Percentiles rank a stretch among this genome's conserved stretches.
These are phyloP conservation scores for Saxidomus purpurata DNA, from an alignment of 1,140 invertebrate species.

Conservation along the genomic window DNA sequence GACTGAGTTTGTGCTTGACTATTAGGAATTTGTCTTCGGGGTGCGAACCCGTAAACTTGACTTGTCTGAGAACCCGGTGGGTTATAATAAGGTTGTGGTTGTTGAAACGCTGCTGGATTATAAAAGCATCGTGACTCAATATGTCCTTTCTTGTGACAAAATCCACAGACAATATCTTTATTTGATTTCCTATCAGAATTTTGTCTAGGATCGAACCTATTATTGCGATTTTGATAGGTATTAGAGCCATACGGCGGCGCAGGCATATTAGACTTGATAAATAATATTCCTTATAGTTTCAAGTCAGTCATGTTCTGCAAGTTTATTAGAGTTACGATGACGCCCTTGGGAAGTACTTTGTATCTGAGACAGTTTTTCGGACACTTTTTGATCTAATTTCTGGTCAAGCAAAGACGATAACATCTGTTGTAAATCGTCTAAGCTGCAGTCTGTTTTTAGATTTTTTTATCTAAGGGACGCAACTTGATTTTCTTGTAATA, in stretches of 20 bases:
- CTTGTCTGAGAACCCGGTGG: no score
- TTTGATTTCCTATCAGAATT: not conserved
- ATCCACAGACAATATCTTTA: not conserved
- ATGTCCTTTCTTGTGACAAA: not conserved
- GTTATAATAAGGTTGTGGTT: no score
- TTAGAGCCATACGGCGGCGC: not conserved
- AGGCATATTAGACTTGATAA: not conserved
- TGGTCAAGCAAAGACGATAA: not conserved
- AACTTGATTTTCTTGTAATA: not conserved
- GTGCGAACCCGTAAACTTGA: not conserved
- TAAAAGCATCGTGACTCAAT: not conserved
- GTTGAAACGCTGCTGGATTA: not conserved
- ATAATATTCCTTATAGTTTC: no score
- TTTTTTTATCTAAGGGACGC: not conserved
- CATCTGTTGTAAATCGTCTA: constrained; percentile 12
- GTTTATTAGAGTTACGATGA: not conserved
- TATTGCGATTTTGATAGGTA: no score
- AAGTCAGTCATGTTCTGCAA: no score
- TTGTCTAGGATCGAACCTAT: not conserved
- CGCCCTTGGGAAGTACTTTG: not conserved
- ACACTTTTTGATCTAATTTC: not conserved
- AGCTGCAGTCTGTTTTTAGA: not conserved
- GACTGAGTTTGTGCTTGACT: not conserved
- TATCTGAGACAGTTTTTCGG: not conserved
- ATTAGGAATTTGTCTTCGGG: not conserved